These are phyloP conservation scores for Orchesella cincta DNA, from an alignment of 1,140 invertebrate species.

Conservation along the genomic window DNA sequence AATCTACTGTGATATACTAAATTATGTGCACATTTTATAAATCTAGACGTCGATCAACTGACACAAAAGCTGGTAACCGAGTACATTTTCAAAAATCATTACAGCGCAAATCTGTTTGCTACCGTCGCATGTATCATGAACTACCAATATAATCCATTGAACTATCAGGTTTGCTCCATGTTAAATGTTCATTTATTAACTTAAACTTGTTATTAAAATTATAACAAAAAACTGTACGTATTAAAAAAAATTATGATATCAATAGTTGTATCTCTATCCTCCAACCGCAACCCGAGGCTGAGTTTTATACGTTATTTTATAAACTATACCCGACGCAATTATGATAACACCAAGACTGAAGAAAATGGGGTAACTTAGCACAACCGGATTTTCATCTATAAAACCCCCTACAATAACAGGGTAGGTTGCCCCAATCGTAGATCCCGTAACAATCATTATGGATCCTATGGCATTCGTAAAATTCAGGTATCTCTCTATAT, in stretches of 20 bases:
- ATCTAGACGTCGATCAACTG: slow-evolving; percentile 72
- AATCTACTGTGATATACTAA: no score
- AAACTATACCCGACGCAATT: background rate
- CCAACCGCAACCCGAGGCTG: no score
- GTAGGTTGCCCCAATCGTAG: slow-evolving; percentile 19
- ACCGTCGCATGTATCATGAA: slow-evolving; percentile 85
- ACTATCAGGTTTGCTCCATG: slow-evolving; percentile 78
- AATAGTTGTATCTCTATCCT: no score
- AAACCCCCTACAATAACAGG: slow-evolving; percentile 28
- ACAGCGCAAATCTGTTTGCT: slow-evolving; percentile 76
- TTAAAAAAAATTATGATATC: no score
- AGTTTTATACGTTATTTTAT: no score
- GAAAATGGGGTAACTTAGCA: slow-evolving; percentile 29
- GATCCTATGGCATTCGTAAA: slow-evolving; percentile 36
- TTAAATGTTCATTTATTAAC: no score
- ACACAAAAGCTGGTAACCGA: slow-evolving; percentile 79
- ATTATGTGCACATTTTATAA: no score
- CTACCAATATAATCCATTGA: slow-evolving; percentile 77
- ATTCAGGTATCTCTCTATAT: slow-evolving; percentile 31
- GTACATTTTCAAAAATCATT: slow-evolving; percentile 72
- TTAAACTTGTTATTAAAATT: no score
- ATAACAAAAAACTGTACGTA: no score
- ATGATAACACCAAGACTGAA: slow-evolving; percentile 7
- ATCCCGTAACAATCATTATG: slow-evolving; percentile 27
- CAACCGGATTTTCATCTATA: slow-evolving; percentile 22